Conservation (phyloP, 2,113 vertebrate genomes). For the Toxostoma redivivum region DNA sequence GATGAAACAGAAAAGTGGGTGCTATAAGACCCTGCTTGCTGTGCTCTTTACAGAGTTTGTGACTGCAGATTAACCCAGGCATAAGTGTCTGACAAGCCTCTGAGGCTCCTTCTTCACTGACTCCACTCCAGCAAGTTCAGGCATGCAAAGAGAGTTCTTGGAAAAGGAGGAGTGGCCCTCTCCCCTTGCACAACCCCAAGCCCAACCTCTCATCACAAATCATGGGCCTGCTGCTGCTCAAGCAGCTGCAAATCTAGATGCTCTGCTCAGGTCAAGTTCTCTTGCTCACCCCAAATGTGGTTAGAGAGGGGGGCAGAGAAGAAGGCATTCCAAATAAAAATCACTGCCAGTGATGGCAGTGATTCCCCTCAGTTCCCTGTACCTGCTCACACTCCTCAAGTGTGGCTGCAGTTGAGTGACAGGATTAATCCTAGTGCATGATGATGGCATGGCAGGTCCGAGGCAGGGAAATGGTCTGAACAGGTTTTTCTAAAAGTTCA, state of each 20-base stretch:
- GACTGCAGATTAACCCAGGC: neutral
- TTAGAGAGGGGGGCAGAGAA: neutral
- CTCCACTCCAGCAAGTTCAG: neutral
- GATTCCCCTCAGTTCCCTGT: neutral
- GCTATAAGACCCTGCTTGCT: neutral
- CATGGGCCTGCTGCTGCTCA: neutral
- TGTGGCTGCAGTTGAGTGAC: neutral
- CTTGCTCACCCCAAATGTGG: neutral
- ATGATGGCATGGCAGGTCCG: neutral
- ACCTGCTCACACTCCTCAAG: neutral
- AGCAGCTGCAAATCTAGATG: neutral
- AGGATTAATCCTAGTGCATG: neutral
- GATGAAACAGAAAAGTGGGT: neutral
- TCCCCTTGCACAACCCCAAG: neutral
- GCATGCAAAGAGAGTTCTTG: neutral
- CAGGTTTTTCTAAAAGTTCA: neutral
- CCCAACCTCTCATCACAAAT: neutral
- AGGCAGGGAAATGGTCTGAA: neutral
- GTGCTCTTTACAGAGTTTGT: neutral
- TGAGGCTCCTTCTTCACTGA: neutral
- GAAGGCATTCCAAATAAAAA: neutral
- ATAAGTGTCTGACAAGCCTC: neutral
- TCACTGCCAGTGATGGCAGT: rapidly evolving
- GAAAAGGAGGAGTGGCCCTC: neutral
- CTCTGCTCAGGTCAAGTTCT: neutral